Conservation (phyloP, 1,140 invertebrate genomes). For the Caerostris darwini region DNA sequence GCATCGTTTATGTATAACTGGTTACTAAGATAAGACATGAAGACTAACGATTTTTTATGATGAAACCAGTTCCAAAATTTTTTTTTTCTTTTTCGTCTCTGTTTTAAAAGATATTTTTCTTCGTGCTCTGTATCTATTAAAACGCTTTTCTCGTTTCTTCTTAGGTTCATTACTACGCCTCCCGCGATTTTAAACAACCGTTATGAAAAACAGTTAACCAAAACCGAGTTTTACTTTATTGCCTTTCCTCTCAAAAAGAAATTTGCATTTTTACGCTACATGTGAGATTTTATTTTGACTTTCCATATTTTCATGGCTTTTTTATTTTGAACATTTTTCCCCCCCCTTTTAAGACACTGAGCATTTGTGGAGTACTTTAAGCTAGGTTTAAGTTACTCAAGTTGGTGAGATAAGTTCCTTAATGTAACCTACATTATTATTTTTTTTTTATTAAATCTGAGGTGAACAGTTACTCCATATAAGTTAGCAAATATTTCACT, state of each 20-base stretch:
- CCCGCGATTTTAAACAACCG: conserved; percentile 65
- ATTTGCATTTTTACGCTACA: conserved; percentile 64
- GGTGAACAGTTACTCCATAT: neutral
- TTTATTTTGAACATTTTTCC: neutral
- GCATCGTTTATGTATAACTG: conserved; percentile 59
- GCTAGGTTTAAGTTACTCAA: conserved; percentile 28
- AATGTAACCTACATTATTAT: neutral
- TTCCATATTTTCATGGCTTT: neutral
- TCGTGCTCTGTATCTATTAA: conserved; percentile 38
- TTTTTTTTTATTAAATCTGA: neutral
- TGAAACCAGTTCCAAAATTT: neutral
- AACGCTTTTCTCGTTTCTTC: conserved; percentile 6
- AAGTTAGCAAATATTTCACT: neutral
- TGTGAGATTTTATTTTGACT: conserved; percentile 20
- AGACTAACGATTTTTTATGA: conserved; percentile 36
- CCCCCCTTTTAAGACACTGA: neutral
- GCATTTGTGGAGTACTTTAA: neutral
- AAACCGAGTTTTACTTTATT: conserved; percentile 53
- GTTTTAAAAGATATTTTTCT: conserved; percentile 52
- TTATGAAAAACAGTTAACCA: conserved; percentile 65
- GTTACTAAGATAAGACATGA: conserved; percentile 54
- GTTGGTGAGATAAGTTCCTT: conserved; percentile 9
- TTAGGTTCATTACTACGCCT: conserved; percentile 24
- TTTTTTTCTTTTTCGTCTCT: conserved; percentile 25
- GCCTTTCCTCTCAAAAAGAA: conserved; percentile 16